A percentile compares a stretch with the other conserved stretches of the same genome.
Conservation (phyloP, 1,140 invertebrate species). For the Neomicropteryx cornuta region DNA sequence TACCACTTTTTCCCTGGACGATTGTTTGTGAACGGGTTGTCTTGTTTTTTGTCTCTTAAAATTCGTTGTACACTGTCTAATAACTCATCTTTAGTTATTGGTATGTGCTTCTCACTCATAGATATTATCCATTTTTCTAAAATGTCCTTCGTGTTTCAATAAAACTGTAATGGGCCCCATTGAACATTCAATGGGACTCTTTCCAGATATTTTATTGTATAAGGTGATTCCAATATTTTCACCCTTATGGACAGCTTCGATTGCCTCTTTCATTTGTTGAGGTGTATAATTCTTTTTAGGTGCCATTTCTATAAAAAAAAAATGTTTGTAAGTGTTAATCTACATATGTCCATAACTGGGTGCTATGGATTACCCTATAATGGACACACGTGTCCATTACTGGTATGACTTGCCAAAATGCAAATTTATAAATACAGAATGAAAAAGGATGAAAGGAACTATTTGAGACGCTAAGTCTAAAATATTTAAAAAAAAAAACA, state of each 20-base stretch:
- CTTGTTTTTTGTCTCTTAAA: slow-evolving; percentile 16
- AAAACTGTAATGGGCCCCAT: slow-evolving; percentile 19
- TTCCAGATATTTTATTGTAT: slow-evolving; percentile 15
- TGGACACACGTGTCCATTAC: too few relatives aligned
- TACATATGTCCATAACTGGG: too few relatives aligned
- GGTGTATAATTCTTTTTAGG: slow-evolving; percentile 8
- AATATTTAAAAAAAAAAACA: too few relatives aligned
- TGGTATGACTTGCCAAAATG: too few relatives aligned
- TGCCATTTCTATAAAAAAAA: slow-evolving; percentile 10
- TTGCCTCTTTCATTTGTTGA: slow-evolving; percentile 6
- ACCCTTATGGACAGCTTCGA: slow-evolving; percentile 8
- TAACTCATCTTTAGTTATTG: slow-evolving; percentile 22
- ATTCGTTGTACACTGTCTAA: slow-evolving; percentile 24
- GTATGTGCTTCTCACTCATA: slow-evolving; percentile 23
- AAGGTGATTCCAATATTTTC: slow-evolving; percentile 14
- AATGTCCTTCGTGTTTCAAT: slow-evolving; percentile 19
- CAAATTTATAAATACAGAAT: too few relatives aligned
- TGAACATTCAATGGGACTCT: slow-evolving; percentile 9
- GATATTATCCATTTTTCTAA: slow-evolving; percentile 23
- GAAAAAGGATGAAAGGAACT: too few relatives aligned
- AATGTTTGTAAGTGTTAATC: too few relatives aligned
- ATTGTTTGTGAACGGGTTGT: slow-evolving; percentile 17
- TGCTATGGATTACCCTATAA: too few relatives aligned
- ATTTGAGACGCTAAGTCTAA: too few relatives aligned
- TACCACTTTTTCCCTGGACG: slow-evolving; percentile 25